Conservation (phyloP, 2,888 invertebrate species). For the Monochamus alternatus region DNA sequence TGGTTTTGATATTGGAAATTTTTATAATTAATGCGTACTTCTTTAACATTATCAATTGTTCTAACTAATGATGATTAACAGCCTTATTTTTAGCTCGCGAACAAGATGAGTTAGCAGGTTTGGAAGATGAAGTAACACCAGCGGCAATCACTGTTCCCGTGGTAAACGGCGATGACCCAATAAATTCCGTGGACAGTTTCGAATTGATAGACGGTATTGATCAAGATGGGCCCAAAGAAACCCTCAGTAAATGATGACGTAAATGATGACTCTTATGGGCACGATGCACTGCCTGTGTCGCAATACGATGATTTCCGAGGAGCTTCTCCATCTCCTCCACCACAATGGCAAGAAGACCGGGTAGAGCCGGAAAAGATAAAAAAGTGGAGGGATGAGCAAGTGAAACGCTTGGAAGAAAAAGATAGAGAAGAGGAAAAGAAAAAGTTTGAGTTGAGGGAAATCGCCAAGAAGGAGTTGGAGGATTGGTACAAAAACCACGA, state of each 20-base stretch:
- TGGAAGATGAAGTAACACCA: conserved; percentile 85
- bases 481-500: conserved; percentile 99
- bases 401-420: conserved; percentile 88
- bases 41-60: too few relatives aligned
- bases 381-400: conserved; percentile 97
- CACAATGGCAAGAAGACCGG: conserved; percentile 68
- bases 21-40: too few relatives aligned
- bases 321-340: conserved; percentile 68
- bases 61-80: too few relatives aligned
- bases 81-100: conserved; percentile 96
- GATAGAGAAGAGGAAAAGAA: conserved; percentile 93
- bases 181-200: conserved; percentile 77
- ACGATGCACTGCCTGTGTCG: conserved; percentile 52
- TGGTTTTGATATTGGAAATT: too few relatives aligned
- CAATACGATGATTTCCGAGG: conserved; percentile 49
- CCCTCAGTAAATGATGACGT: conserved; percentile 57
- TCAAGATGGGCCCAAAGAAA: conserved; percentile 65
- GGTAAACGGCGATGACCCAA: conserved; percentile 68
- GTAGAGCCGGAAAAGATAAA: conserved; percentile 97
- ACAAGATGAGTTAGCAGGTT: conserved; percentile 93
- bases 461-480: conserved; percentile 96
- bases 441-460: conserved; percentile 89
- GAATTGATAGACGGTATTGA: conserved; percentile 80
- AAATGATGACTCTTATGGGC: conserved; percentile 42
- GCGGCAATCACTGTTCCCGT: conserved; percentile 64